A percentile compares a stretch with the other conserved stretches of the same genome.
Evolutionary conservation across 2,888 invertebrate species (phyloP).

Genomic region (Brenthis daphne): DNA sequence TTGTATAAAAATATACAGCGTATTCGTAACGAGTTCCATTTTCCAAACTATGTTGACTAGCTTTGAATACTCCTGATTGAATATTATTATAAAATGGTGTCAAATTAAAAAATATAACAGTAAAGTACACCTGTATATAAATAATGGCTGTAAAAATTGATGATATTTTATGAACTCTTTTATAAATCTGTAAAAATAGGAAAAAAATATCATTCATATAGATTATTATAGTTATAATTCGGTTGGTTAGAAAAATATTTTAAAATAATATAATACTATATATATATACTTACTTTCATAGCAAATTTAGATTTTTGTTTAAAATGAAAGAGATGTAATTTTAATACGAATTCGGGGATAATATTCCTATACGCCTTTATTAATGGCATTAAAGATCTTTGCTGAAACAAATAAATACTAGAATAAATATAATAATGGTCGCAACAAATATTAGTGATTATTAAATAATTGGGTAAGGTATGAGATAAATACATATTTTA

Average conservation of each 20-base stretch:
- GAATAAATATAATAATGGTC: no score
- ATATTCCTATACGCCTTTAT: conserved; percentile 6
- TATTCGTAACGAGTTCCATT: conserved; percentile 20
- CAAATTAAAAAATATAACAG: conserved; percentile 1
- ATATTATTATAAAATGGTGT: conserved; percentile 18
- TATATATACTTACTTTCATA: conserved; percentile 11
- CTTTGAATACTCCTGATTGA: conserved; percentile 8
- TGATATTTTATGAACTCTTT: conserved; percentile 16
- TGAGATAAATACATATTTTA: no score
- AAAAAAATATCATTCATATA: background rate
- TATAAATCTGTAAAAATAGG: conserved; percentile 9
- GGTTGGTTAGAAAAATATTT: no score
- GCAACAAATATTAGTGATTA: no score
- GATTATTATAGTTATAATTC: no score
- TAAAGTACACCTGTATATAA: conserved; percentile 1
- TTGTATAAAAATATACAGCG: conserved; percentile 7
- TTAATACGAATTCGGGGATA: conserved; percentile 18
- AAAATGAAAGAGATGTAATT: conserved; percentile 20
- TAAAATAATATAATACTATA: background rate
- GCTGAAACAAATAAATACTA: conserved; percentile 3
- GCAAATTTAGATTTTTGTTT: conserved; percentile 22
- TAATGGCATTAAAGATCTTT: conserved; percentile 17
- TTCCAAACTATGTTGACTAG: background rate
- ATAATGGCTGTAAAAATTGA: conserved; percentile 8
- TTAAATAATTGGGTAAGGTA: no score